Base-by-base conservation (phyloP, 1,140 invertebrate genomes). In the Caenorhabditis latens region DNA sequence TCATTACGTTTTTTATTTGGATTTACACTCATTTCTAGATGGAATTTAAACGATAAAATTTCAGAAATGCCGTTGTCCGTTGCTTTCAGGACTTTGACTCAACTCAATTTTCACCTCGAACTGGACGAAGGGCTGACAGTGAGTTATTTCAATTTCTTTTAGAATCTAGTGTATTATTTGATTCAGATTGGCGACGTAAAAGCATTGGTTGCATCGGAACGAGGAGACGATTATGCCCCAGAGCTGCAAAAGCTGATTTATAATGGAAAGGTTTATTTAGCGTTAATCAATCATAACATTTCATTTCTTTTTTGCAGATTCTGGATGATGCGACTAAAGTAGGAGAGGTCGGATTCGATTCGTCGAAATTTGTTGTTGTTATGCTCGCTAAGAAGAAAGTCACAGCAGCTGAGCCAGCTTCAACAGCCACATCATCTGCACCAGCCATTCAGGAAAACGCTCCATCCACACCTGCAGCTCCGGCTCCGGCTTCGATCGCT, bases 171-270 rank as follows among this genome's bases (percentile, higher is more conserved):
- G 9, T 4, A 63, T 63, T 32, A 4, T 11, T 63, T 40, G 32
- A 53, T 90, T 57, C 71, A 91, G 91, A 89, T 91, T 58, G 82
- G 67, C 55, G 90, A 92, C 16, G 86, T 92, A 4, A 92, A 92
- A 83, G 46, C 87, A 43, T 88, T 89, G 75, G 92, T 92, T 50
- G 65, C 85, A 5, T 48, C 90, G 14, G 84, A 82, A 8, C 88
- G 87, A 55, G 91, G 91, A 2, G 85, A 88, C 21, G 87, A 90
- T 16, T 92, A 67, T 55, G 84, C 88, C 8, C 87, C 89, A n/a
- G 92, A 92, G 1, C 24, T 83, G 19, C 90, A 91, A 82, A 92
- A 92, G 48, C 84, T 92, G 5, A 93, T 92, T 55, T 92, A 92
- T 86, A 92, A 92, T 57, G 91, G 91, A 61, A 93, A 93, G 86